phyloP scores from a whole-genome alignment of 2,113 vertebrate genomes.

The Passer montanus region DNA sequence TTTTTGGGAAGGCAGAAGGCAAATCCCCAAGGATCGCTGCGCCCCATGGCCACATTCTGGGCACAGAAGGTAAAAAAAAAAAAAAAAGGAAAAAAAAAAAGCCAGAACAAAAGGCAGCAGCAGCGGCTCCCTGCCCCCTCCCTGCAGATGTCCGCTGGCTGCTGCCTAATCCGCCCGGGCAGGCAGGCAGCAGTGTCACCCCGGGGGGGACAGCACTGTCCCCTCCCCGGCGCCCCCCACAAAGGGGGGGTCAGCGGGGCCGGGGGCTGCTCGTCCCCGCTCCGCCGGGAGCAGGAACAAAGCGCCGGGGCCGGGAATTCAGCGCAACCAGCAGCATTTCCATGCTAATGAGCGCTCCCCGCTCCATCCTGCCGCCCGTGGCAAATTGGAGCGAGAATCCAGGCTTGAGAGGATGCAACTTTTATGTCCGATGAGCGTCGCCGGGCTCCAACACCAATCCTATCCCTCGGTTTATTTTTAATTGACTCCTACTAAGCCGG shows the following conservation, averaged over 20 bases:
- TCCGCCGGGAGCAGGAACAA: constrained; percentile 26
- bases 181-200: background rate
- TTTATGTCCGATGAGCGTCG: background rate
- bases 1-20: background rate
- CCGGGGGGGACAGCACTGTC: background rate
- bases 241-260: background rate
- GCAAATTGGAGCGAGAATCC: constrained; percentile 29
- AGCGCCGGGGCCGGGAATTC: constrained; percentile 8
- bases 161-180: background rate
- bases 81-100: no score
- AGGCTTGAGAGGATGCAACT: constrained; percentile 14
- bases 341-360: constrained; percentile 37
- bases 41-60: background rate
- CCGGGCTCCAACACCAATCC: background rate
- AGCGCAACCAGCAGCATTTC: background rate
- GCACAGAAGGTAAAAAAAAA: background rate
- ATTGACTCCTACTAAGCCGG: constrained; percentile 34
- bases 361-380: constrained; percentile 15
- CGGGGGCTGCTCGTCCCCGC: background rate
- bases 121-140: background rate
- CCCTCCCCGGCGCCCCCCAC: background rate
- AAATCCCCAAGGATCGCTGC: background rate
- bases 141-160: background rate
- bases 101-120: background rate
- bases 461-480: constrained; percentile 44